phyloP scores from a whole-genome alignment of 2,888 invertebrate species.

The Meta bourneti region DNA sequence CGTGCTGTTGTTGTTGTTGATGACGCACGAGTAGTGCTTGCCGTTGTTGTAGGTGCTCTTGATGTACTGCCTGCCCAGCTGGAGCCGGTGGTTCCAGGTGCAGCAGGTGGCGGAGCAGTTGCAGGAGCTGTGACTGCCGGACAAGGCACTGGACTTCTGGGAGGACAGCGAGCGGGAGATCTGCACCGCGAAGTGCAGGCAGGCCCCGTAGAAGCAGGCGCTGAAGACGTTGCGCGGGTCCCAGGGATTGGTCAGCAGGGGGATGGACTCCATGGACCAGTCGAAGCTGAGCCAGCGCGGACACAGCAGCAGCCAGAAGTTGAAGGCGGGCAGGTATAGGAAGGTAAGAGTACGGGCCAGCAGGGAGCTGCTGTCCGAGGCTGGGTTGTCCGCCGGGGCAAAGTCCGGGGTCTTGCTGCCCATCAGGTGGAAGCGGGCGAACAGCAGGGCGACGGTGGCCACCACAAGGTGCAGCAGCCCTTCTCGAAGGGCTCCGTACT shows the following conservation, averaged over 20 bases:
- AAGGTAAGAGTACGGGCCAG: conserved; percentile 93
- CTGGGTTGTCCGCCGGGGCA: conserved; percentile 96
- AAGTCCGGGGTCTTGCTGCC: conserved; percentile 88
- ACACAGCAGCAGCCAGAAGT: conserved; percentile 91
- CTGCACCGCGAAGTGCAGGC: conserved; percentile 78
- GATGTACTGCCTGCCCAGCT: conserved; percentile 43
- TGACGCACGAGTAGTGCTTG: conserved; percentile 26
- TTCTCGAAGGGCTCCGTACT: conserved; percentile 80
- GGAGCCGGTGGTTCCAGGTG: conserved; percentile 45
- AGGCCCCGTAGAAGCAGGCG: conserved; percentile 86
- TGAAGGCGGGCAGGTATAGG: conserved; percentile 93
- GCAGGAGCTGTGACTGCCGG: conserved; percentile 40
- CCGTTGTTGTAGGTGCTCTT: background rate
- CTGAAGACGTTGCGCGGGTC: conserved; percentile 88
- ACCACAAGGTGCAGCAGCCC: conserved; percentile 83
- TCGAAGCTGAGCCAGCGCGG: conserved; percentile 96
- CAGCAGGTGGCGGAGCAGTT: conserved; percentile 39
- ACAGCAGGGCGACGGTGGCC: conserved; percentile 86
- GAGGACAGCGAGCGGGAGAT: conserved; percentile 51
- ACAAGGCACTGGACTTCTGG: conserved; percentile 34
- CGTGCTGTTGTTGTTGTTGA: conserved; percentile 28
- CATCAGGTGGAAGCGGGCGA: conserved; percentile 89
- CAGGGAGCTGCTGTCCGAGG: conserved; percentile 90
- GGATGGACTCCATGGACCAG: conserved; percentile 99
- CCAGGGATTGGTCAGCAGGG: conserved; percentile 87